Percentiles rank a stretch among this genome's conserved stretches.
These are phyloP conservation scores for Lithodes maja DNA, from an alignment of 2,888 invertebrate genomes.

Conservation along the genomic window DNA sequence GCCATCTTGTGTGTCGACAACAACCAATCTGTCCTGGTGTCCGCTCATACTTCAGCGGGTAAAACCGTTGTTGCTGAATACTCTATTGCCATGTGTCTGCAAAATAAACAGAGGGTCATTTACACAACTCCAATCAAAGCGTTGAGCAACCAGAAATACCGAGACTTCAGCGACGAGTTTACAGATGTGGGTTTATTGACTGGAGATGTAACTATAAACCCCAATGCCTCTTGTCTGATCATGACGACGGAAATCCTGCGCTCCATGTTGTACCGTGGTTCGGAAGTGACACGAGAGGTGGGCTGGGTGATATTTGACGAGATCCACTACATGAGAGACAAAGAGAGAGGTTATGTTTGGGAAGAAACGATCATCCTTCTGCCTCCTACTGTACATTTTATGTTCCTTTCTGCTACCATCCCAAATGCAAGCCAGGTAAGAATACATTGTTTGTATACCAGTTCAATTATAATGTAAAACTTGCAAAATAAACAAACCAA, in stretches of 20 bases:
- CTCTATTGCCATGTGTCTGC: constrained; percentile 95
- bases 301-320: constrained; percentile 99
- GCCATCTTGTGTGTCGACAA: constrained; percentile 98
- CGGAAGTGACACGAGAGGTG: constrained; percentile 98
- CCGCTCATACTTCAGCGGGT: constrained; percentile 99
- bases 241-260: constrained; percentile 99
- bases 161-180: constrained; percentile 98
- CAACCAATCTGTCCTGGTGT: constrained; percentile 97
- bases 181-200: constrained; percentile 98
- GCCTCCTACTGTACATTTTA: constrained; percentile 98
- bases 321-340: constrained; percentile 99
- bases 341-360: constrained; percentile 99
- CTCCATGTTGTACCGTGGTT: constrained; percentile 98
- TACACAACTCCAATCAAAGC: constrained; percentile 99
- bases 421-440: constrained; percentile 94
- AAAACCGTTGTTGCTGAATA: constrained; percentile 99
- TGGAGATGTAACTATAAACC: constrained; percentile 99
- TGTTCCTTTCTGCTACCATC: constrained; percentile 98
- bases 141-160: constrained; percentile 98
- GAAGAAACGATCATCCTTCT: constrained; percentile 98
- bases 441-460: neutral
- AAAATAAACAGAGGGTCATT: constrained; percentile 97
- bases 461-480: too few relatives aligned
- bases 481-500: too few relatives aligned
- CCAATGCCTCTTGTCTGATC: constrained; percentile 96